Base-by-base conservation (phyloP, 64 coral and sea anemone species). In the Stichodactyla helianthus region DNA sequence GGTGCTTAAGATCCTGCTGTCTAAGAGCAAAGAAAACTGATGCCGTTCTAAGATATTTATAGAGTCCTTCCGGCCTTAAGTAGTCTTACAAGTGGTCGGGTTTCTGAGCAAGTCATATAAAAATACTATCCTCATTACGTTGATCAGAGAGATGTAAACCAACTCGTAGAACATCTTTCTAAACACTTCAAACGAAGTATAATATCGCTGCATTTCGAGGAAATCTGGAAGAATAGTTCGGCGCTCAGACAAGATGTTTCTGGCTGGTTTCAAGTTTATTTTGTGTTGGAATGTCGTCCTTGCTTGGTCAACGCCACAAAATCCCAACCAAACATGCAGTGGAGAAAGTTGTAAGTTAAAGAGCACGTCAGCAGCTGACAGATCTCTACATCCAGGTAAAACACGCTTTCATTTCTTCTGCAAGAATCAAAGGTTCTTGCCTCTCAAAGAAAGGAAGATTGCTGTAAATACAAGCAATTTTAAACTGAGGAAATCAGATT, bases 1-100 rank as follows among this genome's bases (percentile, higher is more conserved):
- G 68, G 68, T 74, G 22, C 68, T 74, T 74, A 74, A 74, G 68
- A 74, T 74, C 68, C 68, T 31, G 1, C 22, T 13, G 25, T 74
- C 68, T 74, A 74, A 74, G 12, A 74, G 68, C 68, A 74, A 74
- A 74, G 68, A 74, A 74, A 74, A 74, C n/a, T 31, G 68, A 74
- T 74, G 68, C 68, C 68, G 26, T 4, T 27, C 25, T 74, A 74
- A 74, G 68, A 74, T 74, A 74, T 74, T 74, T 74, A 35, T 74
- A 74, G 68, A 74, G 68, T 74, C 68, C 68, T 74, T 74, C 68
- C 68, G 68, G 68, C 22, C 23, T 74, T 74, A 74, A 74, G 68
- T 74, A 74, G 22, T 31, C 25, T 74, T 74, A 74, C 68, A 74
- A 74, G 68, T 74, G 25, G 22, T 74, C 68, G 11, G 68, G 68